Evolutionary conservation across 2,888 invertebrate species (phyloP).

Genomic region (Chirona hameri): DNA sequence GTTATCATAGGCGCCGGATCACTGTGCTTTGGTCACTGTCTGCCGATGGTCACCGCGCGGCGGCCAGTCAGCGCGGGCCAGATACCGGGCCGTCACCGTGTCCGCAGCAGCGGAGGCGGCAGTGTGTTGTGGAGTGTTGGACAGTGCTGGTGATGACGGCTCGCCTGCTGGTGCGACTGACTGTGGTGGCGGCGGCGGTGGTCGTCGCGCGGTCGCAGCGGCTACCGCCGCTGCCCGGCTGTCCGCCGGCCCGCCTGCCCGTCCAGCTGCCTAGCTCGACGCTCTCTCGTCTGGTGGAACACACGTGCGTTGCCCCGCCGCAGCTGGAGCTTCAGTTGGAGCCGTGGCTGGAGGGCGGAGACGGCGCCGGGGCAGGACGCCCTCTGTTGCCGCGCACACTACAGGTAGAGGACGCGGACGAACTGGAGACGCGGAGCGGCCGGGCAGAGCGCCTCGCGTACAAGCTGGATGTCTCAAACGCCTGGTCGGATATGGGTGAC

Average conservation of each 20-base stretch:
- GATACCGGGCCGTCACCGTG: no score
- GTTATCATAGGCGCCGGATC: no score
- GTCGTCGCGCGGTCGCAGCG: not conserved
- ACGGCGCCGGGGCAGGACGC: not conserved
- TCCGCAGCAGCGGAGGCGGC: no score
- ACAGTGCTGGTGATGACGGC: not conserved
- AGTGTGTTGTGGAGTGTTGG: no score
- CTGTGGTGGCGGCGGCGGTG: not conserved
- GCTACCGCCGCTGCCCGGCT: not conserved
- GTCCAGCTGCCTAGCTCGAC: not conserved
- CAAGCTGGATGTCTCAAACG: not conserved
- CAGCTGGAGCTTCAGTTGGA: not conserved
- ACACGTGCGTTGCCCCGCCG: not conserved
- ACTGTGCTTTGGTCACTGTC: no score
- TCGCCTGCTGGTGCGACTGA: not conserved
- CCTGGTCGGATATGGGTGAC: not conserved
- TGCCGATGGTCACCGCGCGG: no score
- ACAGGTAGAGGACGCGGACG: not conserved
- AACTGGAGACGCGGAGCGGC: not conserved
- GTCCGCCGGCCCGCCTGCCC: not conserved
- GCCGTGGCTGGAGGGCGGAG: not conserved
- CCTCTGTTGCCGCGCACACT: not conserved
- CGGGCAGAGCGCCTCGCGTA: not conserved
- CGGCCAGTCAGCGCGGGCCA: no score
- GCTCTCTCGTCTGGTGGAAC: not conserved